Base-by-base conservation (phyloP, 2,113 vertebrate species). In the Asarcornis scutulata region DNA sequence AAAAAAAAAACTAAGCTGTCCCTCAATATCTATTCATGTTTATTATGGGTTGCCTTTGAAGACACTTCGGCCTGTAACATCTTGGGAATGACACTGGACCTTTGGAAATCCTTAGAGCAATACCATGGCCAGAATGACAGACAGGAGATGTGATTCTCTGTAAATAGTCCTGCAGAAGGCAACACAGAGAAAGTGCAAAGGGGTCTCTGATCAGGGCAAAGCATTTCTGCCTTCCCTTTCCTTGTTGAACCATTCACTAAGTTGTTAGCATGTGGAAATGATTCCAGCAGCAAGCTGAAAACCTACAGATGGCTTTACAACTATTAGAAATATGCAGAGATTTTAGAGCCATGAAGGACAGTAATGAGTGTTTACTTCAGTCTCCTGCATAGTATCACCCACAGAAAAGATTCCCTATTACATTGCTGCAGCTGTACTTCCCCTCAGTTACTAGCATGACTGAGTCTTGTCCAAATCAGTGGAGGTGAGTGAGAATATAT, bases 251-350 rank as follows among this genome's bases (percentile, higher is more conserved):
- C 58, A 23, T 44, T 86, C 60, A 22, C 52, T 72, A 56, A 1
- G 46, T 21, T 91, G 83, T 86, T 72, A 88, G 64, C 91, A 93
- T 84, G 58, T 95, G 94, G 92, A 97, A 96, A 58, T 44, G 15
- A 95, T 95, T 96, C 80, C 86, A 93, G 52, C 81, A 91, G 86
- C 81, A 82, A 89, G 73, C 62, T 82, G 83, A 72, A 95, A 96
- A 72, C 66, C 74, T 95, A 89, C 69, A 92, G 77, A 76, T 34
- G 75, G 34, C 58, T 86, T 64, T 75, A 79, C 79, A 95, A 73
- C 56, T 82, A 78, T 93, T 82, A 89, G 83, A 96, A 95, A 64
- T 81, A 95, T 91, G 89, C 72, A 93, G 75, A 88, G 72, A 20
- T 50, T 91, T 90, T 68, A 88, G 69, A 88, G 68, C 90, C 91